These are phyloP conservation scores for Paramuricea clavata DNA, from an alignment of 92 coral and sea anemone genomes.

Conservation along the genomic window DNA sequence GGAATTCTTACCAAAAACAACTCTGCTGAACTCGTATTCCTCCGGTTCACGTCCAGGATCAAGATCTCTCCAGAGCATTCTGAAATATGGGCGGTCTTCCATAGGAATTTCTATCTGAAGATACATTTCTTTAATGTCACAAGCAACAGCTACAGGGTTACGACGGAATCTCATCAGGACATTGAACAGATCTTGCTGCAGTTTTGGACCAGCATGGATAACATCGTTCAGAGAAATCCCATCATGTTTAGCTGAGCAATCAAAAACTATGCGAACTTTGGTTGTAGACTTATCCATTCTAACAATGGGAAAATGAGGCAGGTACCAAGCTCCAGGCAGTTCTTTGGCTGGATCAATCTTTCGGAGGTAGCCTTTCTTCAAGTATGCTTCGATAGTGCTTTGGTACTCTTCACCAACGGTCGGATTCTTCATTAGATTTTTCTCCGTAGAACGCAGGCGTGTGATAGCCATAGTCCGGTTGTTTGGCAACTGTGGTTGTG, in stretches of 20 bases:
- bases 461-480: conserved; percentile 32
- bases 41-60: conserved; percentile 51
- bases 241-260: conserved; percentile 56
- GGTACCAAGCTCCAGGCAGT: conserved; percentile 58
- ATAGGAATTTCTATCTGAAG: conserved; percentile 47
- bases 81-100: conserved; percentile 54
- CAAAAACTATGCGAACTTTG: conserved; percentile 58
- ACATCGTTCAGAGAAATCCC: conserved; percentile 63
- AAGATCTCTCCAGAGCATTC: conserved; percentile 54
- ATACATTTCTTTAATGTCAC: conserved; percentile 71
- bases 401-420: conserved; percentile 56
- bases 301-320: conserved; percentile 70
- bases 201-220: conserved; percentile 69
- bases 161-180: conserved; percentile 63
- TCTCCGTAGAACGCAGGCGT: conserved; percentile 49
- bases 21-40: conserved; percentile 57
- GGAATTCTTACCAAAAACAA: conserved; percentile 64
- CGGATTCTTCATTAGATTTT: conserved; percentile 43
- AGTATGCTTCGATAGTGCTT: conserved; percentile 6
- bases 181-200: conserved; percentile 62
- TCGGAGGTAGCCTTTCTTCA: conserved; percentile 62
- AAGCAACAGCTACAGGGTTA: conserved; percentile 57
- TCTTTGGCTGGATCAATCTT: conserved; percentile 21
- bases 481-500: conserved; percentile 45
- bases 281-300: conserved; percentile 69